A percentile compares a stretch with the other conserved stretches of the same genome.
phyloP scores from a whole-genome alignment of 2,797 vertebrate genomes.

The Pseudocheirus occidentalis region DNA sequence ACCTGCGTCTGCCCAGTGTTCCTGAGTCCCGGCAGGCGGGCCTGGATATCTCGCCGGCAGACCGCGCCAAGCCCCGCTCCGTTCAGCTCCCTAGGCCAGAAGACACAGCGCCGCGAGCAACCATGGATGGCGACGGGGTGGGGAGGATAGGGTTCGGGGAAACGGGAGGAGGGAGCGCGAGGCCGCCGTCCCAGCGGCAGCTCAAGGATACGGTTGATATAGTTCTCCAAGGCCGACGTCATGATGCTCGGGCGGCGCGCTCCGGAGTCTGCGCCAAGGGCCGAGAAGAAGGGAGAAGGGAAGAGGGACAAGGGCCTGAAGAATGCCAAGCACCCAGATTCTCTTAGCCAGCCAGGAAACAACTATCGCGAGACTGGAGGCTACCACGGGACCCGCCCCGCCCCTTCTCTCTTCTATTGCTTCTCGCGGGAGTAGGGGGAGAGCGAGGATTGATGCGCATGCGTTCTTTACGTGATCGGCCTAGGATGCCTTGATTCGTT shows the following conservation, averaged over 20 bases:
- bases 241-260: slow-evolving; percentile 75
- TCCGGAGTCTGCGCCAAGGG: fast-evolving
- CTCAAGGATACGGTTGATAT: slow-evolving; percentile 96
- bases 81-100: background rate
- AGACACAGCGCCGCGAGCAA: background rate
- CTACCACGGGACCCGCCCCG: fast-evolving
- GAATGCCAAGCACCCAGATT: background rate
- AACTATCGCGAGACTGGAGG: slow-evolving; percentile 65
- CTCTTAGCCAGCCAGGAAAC: background rate
- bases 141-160: too few species aligned
- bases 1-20: fast-evolving
- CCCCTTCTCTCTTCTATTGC: background rate
- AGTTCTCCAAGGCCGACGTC: slow-evolving; percentile 95
- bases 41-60: background rate
- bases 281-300: fast-evolving
- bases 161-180: background rate
- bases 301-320: fast-evolving
- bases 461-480: background rate
- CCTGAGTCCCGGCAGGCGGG: fast-evolving
- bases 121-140: background rate
- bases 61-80: background rate
- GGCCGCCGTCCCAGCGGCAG: background rate
- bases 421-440: fast-evolving
- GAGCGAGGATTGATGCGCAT: background rate
- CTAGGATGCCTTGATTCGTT: background rate